Evolutionary conservation across 2,888 invertebrate species (phyloP), one percentile per base, ranked within the genome.

Genomic region (Lithophane ornitopus): DNA sequence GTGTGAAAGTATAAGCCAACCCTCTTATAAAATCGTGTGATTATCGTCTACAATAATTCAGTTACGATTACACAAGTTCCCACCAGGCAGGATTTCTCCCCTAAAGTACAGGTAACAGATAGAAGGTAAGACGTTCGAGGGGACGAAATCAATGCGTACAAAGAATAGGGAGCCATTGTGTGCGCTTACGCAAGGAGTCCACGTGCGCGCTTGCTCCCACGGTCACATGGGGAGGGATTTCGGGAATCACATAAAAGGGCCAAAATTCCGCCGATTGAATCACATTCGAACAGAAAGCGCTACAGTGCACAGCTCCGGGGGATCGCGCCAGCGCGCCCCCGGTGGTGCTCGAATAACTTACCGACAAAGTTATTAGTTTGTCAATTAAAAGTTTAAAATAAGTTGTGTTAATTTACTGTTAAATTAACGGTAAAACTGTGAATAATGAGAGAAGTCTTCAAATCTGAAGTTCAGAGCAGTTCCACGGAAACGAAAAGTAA

Each of bases 21-120:
- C 95, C 95, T 93, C 93, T 92, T 91, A 88, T 80, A 92, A 91
- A 90, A 90, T 91, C 91, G 87, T 89, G 91, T 89, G 92, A 94
- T 94, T 93, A 94, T 92, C 90, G 92, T 88, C 89, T 91, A 93
- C 86, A 91, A 93, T 94, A 92, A 95, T 95, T 93, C 91, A 93
- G 93, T 94, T 94, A 91, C 91, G 94, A 94, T 94, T 93, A 88
- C 93, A 89, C 88, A 89, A 84, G 89, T 96, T 96, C 96, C 95
- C 96, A 96, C 94, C 95, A 93, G 91, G 92, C 87, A 92, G 94
- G 94, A 92, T 93, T 94, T 94, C 94, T 94, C 95, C 96, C 96
- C 95, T 93, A 90, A 90, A 90, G 88, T 91, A 92, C 95, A 96
- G 96, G 96, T 96, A 96, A 95, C 90, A 94, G 95, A 95, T 95